Base-by-base conservation (phyloP, 2,888 invertebrate species). In the Petrolisthes manimaculis region DNA sequence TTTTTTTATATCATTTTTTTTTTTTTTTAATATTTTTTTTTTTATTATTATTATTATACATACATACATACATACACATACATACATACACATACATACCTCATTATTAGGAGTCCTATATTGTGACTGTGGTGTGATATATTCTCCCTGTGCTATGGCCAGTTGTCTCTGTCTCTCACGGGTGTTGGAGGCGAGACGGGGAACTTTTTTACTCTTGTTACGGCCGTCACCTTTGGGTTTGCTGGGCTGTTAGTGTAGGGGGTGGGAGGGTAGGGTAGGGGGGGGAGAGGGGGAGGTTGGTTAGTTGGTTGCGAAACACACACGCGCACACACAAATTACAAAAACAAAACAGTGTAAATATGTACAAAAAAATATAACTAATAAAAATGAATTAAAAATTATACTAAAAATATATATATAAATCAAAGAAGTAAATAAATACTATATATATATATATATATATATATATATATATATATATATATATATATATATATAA, bases 161-260 rank as follows among this genome's bases (percentile, higher is more conserved):
- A 96, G 95, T 92, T 97, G 96, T 92, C 96, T 95, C 93, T 97
- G 97, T 90, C 96, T 94, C 93, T 98, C 97, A 92, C 97, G 95
- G 0, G 97, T 97, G 92, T 97, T 97, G 93, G 97, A 96, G 71
- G 97, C 97, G 91, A 96, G 96, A 80, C 97, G 95, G 78, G 97
- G 96, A 80, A 97, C 95, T 93, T 96, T 96, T 93, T 96, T 89
- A 84, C 78, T 86, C 88, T 89, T 89, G 56, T 91, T 89, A 56
- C 91, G 56, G 18, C 88, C 89, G 24, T 91, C 89, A n/a, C 88
- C 89, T 61, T 91, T 91, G 21, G 91, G 91, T 74, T 91, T 91
- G 79, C 86, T 89, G 55, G 90, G 89, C 89, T 90, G 84, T 89
- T 89, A 78, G 87, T 67, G 18, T 67, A 53, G 77, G 24, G 53